Evolutionary conservation across 2,797 vertebrate species (phyloP).

Genomic region (Macropus fuliginosus): DNA sequence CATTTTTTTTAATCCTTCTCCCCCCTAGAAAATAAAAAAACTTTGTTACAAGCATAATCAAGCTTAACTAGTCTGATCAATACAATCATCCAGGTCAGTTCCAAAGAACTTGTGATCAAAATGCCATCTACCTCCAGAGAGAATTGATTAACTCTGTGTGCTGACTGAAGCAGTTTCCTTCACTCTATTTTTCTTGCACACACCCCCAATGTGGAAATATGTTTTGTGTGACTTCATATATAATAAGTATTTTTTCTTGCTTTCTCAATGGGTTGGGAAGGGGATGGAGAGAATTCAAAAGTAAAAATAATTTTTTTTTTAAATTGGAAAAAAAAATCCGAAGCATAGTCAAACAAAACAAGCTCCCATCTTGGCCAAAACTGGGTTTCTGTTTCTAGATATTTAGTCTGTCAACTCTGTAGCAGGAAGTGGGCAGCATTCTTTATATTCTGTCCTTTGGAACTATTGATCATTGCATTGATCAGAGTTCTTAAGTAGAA

Average conservation of each 20-base stretch:
- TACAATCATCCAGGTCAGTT: neutral
- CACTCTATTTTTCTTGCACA: neutral
- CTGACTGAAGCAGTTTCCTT: neutral
- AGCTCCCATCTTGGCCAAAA: neutral
- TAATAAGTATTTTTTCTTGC: neutral
- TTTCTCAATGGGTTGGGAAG: neutral
- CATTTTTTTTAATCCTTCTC: neutral
- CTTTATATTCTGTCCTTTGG: neutral
- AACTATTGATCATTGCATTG: neutral
- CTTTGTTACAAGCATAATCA: neutral
- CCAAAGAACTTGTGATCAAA: neutral
- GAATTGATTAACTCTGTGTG: neutral
- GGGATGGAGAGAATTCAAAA: neutral
- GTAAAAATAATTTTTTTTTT: neutral
- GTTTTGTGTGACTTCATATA: neutral
- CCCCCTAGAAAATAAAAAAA: neutral
- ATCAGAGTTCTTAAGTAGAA: neutral
- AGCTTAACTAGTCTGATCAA: neutral
- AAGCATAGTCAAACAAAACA: neutral
- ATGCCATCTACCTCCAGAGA: neutral
- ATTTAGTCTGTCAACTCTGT: neutral
- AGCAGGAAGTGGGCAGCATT: neutral
- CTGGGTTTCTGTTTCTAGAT: neutral
- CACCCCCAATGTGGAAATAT: neutral
- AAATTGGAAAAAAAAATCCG: neutral